A percentile compares a stretch with the other conserved stretches of the same genome.
Evolutionary conservation across 2,797 vertebrate species (phyloP).

Genomic region (Furcifer pardalis): DNA sequence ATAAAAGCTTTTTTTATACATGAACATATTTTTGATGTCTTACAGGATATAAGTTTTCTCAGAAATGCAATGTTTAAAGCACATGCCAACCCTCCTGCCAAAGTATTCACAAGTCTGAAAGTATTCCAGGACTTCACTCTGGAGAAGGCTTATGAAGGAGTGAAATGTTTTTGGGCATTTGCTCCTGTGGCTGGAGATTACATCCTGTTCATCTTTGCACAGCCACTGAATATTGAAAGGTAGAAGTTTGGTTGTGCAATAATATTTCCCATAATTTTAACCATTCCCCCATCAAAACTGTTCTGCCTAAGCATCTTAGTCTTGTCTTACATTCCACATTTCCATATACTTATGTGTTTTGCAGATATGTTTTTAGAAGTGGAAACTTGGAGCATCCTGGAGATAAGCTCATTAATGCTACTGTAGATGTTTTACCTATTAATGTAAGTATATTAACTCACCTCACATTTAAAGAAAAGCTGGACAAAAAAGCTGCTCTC

Average conservation of each 20-base stretch:
- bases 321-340: background rate
- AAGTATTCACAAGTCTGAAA: constrained; percentile 75
- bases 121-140: constrained; percentile 77
- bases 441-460: constrained; percentile 79
- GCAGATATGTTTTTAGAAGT: constrained; percentile 83
- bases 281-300: background rate
- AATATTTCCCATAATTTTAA: background rate
- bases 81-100: constrained; percentile 82
- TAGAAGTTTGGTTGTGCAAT: constrained; percentile 67
- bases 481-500: background rate
- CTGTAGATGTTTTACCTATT: constrained; percentile 81
- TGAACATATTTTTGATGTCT: constrained; percentile 41
- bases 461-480: constrained; percentile 18
- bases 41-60: constrained; percentile 85
- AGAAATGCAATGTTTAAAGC: constrained; percentile 66
- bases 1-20: background rate
- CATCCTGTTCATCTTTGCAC: constrained; percentile 78
- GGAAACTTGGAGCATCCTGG: constrained; percentile 80
- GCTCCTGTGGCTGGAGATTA: constrained; percentile 77
- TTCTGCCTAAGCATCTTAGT: background rate
- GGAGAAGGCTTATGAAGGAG: constrained; percentile 75
- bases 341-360: background rate
- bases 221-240: constrained; percentile 75
- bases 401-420: constrained; percentile 84
- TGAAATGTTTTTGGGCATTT: constrained; percentile 81